Evolutionary conservation across 2,888 invertebrate species (phyloP), one percentile per base, ranked within the genome.

Genomic region (Drosophila engyochracea): DNA sequence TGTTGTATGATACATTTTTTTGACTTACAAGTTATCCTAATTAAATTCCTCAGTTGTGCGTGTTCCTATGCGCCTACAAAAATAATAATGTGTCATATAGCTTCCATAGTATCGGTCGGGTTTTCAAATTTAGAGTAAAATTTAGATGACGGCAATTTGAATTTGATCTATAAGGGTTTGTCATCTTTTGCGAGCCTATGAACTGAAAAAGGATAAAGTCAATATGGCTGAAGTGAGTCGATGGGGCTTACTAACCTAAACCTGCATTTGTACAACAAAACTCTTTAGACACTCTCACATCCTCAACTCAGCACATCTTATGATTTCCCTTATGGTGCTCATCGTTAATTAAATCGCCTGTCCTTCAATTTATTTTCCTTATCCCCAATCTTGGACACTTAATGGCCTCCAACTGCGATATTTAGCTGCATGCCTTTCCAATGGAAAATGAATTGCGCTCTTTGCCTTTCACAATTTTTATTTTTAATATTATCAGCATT

Each of bases 401-500:
- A 6, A 12, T 41, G n/a, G 19, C 19, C 25, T 59, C 6, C 16
- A 55, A 33, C 37, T 54, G 22, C 19, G 9, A 19, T 5, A 6
- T 39, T 3, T 28, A n/a, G 1, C 25, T 25, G 31, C 54, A 54
- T 53, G 25, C 4, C 37, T 64, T 39, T 41, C 6, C 31, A 54
- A 54, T 59, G 49, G 41, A 37, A 54, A 62, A 54, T 62, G n/a
- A 58, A 70, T 41, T 54, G 44, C 58, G 37, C 51, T 57, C 39
- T 64, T 55, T 35, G 22, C 53, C 4, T 35, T 65, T 28, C 5
- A 1, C 39, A 30, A 33, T 33, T 53, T 54, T 63, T 61, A 67
- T 67, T 54, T 54, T 55, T 44, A 53, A 41, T 59, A 28, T 33
- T 62, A 49, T 54, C 63, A 60, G 63, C 72, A 72, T 73, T 74